Evolutionary conservation across 2,888 invertebrate species (phyloP), one percentile per base, ranked within the genome.

Genomic region (Drosophila nr. perissopoda): DNA sequence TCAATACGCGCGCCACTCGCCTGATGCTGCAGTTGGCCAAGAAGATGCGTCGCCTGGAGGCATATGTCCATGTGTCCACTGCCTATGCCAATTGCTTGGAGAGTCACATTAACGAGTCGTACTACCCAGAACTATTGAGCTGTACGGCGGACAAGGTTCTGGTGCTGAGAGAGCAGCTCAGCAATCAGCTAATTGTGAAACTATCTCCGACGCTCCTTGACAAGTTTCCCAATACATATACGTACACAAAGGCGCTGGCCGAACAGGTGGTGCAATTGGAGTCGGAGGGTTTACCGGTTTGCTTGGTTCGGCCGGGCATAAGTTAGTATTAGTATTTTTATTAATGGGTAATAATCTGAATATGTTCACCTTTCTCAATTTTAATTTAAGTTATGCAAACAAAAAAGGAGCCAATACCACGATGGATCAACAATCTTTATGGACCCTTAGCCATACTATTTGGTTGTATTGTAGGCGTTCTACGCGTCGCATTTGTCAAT

Each of bases 381-480:
- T 33, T 33, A 10, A 33, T 10, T 33, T 10, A 33, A 33, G 33
- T 33, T 33, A 33, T 33, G 33, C 33, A 33, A 10, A 10, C 33
- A 33, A 10, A 10, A 33, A 33, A 33, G 33, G 33, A 33, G 33
- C 33, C 33, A 33, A 33, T 33, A 33, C 33, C 33, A 4, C 33
- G 33, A 33, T 33, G 33, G 61, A 80, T 65, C 76, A 72, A 82
- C 29, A 29, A 49, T 49, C 10, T 49, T 1, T 49, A 49, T 49
- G 49, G 49, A 29, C 29, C 29, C 27, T 18, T 10, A 7, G 18
- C 18, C 5, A 0, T 29, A 0, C 8, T 29, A 2, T 49, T 16
- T 29, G 49, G 29, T 49, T 4, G 2, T 5, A 29, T 8, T 1
- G 10, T 49, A 29, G 48, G 48, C 16, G 48, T 48, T 16, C 3